Percentiles rank a stretch among this genome's conserved stretches.
Evolutionary conservation across 2,113 vertebrate genomes (phyloP).

Genomic region (Lethenteron camtschaticum): DNA sequence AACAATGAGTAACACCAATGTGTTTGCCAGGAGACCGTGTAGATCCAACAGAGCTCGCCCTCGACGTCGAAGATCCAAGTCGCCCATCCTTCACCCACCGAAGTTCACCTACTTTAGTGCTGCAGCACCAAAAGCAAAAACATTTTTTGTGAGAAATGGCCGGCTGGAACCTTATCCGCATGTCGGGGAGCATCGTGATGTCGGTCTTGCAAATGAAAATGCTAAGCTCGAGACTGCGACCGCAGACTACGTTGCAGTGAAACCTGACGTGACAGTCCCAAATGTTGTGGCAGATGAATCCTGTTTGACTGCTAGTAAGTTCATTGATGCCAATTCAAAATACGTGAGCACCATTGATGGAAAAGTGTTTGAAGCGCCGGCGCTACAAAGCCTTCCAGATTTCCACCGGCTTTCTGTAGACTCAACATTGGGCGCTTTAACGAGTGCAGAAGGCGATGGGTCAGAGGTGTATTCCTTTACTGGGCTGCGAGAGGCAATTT

Average conservation of each 20-base stretch:
- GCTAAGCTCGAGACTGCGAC: conserved; percentile 20
- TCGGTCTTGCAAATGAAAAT: conserved; percentile 17
- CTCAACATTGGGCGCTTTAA: conserved; percentile 16
- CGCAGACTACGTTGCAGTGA: conserved; percentile 16
- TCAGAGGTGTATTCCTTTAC: conserved; percentile 82
- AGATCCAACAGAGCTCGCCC: conserved; percentile 16
- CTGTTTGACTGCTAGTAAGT: conserved; percentile 10
- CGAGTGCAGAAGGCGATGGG: conserved; percentile 36
- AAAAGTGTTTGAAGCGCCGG: conserved; percentile 20
- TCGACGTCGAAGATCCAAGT: conserved; percentile 65
- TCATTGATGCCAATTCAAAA: conserved; percentile 15
- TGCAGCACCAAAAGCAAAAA: conserved; percentile 21
- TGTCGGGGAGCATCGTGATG: conserved; percentile 21
- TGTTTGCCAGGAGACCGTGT: too few relatives aligned
- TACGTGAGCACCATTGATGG: conserved; percentile 15
- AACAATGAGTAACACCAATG: too few relatives aligned
- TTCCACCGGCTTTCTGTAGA: conserved; percentile 29
- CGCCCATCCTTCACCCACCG: conserved; percentile 72
- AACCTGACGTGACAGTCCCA: conserved; percentile 14
- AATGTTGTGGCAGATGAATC: conserved; percentile 11
- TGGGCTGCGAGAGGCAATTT: conserved; percentile 46
- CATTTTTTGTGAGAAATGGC: conserved; percentile 37
- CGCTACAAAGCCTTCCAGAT: conserved; percentile 42
- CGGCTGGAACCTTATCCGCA: conserved; percentile 22
- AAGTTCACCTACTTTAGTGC: conserved; percentile 75